Conservation (phyloP, 2,797 vertebrate species). For the Potorous gilbertii region DNA sequence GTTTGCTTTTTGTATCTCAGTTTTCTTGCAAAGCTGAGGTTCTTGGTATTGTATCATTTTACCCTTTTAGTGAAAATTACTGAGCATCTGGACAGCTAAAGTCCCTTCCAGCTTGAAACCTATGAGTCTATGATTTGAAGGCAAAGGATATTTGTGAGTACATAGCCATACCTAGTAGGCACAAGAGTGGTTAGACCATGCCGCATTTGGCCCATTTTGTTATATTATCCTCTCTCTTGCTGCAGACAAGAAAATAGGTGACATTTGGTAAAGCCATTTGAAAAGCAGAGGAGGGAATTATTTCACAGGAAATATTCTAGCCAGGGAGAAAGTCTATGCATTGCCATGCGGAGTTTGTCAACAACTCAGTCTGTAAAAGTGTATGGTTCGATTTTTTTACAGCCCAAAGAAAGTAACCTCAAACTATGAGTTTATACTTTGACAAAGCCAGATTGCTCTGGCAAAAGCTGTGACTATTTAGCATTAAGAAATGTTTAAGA, state of each 20-base stretch:
- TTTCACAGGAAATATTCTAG: not conserved
- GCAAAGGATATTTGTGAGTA: not conserved
- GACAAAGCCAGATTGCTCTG: constrained; percentile 26
- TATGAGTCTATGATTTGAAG: constrained; percentile 8
- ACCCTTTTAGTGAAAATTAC: not conserved
- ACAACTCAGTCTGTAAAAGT: not conserved
- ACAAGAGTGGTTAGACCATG: not conserved
- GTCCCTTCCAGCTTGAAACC: not conserved
- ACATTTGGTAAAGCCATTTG: constrained; percentile 13
- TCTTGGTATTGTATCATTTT: not conserved
- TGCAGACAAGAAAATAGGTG: not conserved
- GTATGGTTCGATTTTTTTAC: not conserved
- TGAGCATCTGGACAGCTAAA: not conserved
- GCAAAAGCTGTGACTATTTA: constrained; percentile 10
- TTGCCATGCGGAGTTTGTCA: not conserved
- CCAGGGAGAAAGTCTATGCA: not conserved
- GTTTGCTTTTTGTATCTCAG: constrained; percentile 23
- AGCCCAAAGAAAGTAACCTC: not conserved
- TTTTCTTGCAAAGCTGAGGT: constrained; percentile 9
- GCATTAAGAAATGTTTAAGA: not conserved
- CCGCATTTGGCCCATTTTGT: not conserved
- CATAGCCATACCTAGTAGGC: constrained; percentile 18
- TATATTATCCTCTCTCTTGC: not conserved
- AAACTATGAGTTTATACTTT: constrained; percentile 18
- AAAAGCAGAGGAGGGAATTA: constrained; percentile 39